Evolutionary conservation across 2,113 vertebrate genomes (phyloP).

Genomic region (Callopanchax toddi): DNA sequence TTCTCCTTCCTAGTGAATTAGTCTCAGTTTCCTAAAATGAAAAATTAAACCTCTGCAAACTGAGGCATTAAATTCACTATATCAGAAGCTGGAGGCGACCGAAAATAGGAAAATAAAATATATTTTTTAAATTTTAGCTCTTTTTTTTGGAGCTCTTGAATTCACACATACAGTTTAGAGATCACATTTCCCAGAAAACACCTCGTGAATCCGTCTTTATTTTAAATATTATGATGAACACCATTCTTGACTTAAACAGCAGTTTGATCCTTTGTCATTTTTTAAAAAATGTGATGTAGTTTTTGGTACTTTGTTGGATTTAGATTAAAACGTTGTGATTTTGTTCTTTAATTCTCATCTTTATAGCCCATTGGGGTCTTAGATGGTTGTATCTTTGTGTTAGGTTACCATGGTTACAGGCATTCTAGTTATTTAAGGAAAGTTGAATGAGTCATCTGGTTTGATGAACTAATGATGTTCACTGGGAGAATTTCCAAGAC

Average conservation of each 20-base stretch:
- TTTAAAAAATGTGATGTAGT: no score
- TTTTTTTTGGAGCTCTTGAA: not conserved
- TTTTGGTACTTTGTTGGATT: not conserved
- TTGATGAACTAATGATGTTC: not conserved
- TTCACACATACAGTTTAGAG: no score
- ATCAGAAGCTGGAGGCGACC: not conserved
- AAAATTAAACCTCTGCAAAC: not conserved
- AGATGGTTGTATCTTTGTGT: not conserved
- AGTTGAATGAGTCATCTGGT: not conserved
- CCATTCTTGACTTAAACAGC: no score
- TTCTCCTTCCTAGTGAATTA: constrained; percentile 7
- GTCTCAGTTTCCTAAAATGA: constrained; percentile 26
- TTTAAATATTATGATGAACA: no score
- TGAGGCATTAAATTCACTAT: not conserved
- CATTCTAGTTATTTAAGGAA: not conserved
- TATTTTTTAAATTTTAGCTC: not conserved
- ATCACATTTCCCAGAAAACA: no score
- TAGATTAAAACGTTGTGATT: no score
- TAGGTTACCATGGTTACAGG: not conserved
- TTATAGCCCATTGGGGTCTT: not conserved
- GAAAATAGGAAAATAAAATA: not conserved
- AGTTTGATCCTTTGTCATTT: no score
- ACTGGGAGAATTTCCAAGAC: no score
- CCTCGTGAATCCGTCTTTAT: no score
- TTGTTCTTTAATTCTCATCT: not conserved